Percentiles rank a stretch among this genome's conserved stretches.
These are phyloP conservation scores for Neolamprologus cancellatus DNA, from an alignment of 2,113 vertebrate species.

Conservation along the genomic window DNA sequence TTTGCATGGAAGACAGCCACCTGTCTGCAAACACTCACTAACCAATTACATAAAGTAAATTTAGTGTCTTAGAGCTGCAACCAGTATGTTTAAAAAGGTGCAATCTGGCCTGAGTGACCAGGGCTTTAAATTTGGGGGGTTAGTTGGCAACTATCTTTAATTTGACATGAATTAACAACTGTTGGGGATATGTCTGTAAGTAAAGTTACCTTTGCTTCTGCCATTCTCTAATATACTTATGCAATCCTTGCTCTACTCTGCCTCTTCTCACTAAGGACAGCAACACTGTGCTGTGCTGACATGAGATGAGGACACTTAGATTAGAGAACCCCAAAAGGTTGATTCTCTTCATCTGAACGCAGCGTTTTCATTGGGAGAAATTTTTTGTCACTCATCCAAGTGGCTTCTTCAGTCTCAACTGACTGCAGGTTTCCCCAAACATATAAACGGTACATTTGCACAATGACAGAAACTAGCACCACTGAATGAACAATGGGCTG, in stretches of 20 bases:
- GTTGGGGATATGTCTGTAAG: neutral
- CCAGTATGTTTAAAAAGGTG: neutral
- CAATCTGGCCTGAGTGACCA: neutral
- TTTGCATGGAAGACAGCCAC: neutral
- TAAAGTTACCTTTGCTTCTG: neutral
- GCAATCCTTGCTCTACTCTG: neutral
- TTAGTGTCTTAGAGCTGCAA: neutral
- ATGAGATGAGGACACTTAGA: neutral
- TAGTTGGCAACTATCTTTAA: neutral
- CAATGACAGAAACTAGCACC: neutral
- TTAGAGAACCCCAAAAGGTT: neutral
- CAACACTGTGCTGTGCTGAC: neutral
- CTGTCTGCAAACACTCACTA: neutral
- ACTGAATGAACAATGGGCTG: neutral
- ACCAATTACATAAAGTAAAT: neutral
- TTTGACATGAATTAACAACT: neutral
- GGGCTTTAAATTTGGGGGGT: neutral
- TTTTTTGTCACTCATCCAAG: neutral
- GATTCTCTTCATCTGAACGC: neutral
- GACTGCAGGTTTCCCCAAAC: neutral
- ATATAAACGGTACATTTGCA: neutral
- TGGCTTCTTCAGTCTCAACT: neutral
- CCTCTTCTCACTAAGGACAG: neutral
- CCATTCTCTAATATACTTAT: neutral
- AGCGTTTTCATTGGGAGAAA: neutral